phyloP scores from a whole-genome alignment of 2,888 invertebrate species.

The Eristalis tenax region DNA sequence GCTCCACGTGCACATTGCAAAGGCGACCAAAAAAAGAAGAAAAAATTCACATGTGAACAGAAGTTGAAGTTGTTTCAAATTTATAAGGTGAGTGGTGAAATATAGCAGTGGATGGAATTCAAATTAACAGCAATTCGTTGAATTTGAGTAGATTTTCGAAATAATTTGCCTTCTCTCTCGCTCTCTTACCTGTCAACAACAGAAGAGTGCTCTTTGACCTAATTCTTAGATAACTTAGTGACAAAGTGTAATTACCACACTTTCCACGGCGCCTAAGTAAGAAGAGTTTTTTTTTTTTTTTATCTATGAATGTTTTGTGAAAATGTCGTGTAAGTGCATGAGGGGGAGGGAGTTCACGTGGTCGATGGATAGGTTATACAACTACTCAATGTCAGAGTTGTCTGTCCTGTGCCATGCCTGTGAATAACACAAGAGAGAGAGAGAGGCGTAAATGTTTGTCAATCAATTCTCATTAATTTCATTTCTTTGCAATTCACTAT shows the following conservation, averaged over 20 bases:
- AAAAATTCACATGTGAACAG: not conserved
- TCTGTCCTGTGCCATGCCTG: not conserved
- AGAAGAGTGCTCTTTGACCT: constrained; percentile 37
- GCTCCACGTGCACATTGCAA: constrained; percentile 28
- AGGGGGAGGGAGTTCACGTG: constrained; percentile 44
- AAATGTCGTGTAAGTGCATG: not conserved
- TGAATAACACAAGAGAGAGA: not conserved
- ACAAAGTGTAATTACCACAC: not conserved
- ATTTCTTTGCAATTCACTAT: constrained; percentile 34
- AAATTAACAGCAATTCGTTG: not conserved
- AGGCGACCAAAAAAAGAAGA: not conserved
- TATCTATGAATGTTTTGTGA: not conserved
- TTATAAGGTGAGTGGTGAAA: not conserved
- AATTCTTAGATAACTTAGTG: constrained; percentile 22
- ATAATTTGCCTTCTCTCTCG: not conserved
- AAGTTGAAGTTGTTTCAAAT: not conserved
- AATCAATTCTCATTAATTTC: constrained; percentile 37
- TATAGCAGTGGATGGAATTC: not conserved
- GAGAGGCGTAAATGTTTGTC: not conserved
- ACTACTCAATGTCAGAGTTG: constrained; percentile 3
- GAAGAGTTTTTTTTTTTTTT: not conserved
- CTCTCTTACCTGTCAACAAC: constrained; percentile 1
- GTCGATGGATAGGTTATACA: constrained; percentile 44
- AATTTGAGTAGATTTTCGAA: not conserved
- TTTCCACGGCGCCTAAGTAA: not conserved